phyloP scores from a whole-genome alignment of 2,797 vertebrate genomes.

The Acropternis orthonyx region DNA sequence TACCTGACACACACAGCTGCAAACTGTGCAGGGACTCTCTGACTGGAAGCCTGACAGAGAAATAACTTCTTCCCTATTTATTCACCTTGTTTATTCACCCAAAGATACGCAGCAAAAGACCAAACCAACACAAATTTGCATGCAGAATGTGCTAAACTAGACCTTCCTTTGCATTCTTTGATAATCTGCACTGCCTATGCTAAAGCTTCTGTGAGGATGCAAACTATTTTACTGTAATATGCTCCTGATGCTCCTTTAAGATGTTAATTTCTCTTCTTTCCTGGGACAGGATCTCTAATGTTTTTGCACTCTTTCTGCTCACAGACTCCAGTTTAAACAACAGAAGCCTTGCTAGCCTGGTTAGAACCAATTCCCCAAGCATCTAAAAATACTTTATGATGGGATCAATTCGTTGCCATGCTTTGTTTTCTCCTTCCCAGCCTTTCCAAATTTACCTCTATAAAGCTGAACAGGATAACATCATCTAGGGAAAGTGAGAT shows the following conservation, averaged over 20 bases:
- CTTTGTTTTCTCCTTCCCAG: background rate
- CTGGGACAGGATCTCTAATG: background rate
- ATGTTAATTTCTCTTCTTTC: background rate
- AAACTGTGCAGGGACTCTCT: background rate
- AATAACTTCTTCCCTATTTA: background rate
- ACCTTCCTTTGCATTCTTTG: background rate
- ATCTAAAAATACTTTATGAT: background rate
- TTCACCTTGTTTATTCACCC: background rate
- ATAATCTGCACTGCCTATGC: background rate
- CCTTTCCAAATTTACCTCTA: background rate
- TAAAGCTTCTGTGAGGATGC: background rate
- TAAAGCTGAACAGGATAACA: background rate
- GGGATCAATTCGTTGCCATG: background rate
- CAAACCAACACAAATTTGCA: background rate
- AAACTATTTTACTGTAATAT: background rate
- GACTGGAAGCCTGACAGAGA: background rate
- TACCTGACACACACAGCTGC: background rate
- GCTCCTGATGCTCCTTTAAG: background rate
- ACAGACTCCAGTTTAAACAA: background rate
- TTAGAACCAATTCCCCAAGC: background rate
- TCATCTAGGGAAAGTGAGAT: background rate
- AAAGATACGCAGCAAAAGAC: background rate
- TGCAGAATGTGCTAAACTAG: background rate
- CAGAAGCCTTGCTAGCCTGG: background rate
- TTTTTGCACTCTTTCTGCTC: background rate